A percentile compares a stretch with the other conserved stretches of the same genome.
Evolutionary conservation across 2,888 invertebrate species (phyloP).

Genomic region (Pseudanteris insignis): DNA sequence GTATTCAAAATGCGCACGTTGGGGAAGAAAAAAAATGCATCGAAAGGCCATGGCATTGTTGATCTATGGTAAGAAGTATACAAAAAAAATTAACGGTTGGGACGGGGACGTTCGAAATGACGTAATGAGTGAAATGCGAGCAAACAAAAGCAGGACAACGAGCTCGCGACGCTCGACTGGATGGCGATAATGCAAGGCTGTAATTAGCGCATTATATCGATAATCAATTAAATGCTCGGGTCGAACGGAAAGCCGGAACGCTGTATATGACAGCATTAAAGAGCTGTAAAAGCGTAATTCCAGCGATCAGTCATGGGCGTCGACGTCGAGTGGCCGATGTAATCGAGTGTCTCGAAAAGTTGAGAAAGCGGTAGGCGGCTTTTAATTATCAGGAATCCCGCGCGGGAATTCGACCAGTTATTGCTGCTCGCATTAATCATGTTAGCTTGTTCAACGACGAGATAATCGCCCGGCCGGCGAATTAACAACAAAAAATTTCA

Average conservation of each 20-base stretch:
- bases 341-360: slow-evolving; percentile 25
- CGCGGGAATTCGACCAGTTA: slow-evolving; percentile 19
- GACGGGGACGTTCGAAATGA: too few species aligned
- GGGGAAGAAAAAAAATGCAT: too few species aligned
- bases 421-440: slow-evolving; percentile 31
- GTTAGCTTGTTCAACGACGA: slow-evolving; percentile 23
- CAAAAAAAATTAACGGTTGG: too few species aligned
- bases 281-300: slow-evolving; percentile 19
- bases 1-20: background rate
- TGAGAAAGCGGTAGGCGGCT: slow-evolving; percentile 25
- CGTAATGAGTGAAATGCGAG: background rate
- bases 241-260: slow-evolving; percentile 1
- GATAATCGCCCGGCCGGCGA: slow-evolving; percentile 17
- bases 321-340: slow-evolving; percentile 14
- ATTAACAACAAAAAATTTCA: slow-evolving; percentile 20
- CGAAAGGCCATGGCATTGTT: too few species aligned
- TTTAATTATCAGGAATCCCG: slow-evolving; percentile 30
- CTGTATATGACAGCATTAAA: slow-evolving; percentile 20
- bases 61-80: too few species aligned
- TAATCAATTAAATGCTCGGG: background rate
- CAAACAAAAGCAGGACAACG: background rate
- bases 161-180: background rate
- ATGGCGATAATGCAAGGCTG: background rate
- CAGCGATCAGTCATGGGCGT: slow-evolving; percentile 18
- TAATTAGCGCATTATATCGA: background rate